A percentile compares a stretch with the other conserved stretches of the same genome.
Conservation (phyloP, 2,888 invertebrate species). For the Drosophila neonasuta region DNA sequence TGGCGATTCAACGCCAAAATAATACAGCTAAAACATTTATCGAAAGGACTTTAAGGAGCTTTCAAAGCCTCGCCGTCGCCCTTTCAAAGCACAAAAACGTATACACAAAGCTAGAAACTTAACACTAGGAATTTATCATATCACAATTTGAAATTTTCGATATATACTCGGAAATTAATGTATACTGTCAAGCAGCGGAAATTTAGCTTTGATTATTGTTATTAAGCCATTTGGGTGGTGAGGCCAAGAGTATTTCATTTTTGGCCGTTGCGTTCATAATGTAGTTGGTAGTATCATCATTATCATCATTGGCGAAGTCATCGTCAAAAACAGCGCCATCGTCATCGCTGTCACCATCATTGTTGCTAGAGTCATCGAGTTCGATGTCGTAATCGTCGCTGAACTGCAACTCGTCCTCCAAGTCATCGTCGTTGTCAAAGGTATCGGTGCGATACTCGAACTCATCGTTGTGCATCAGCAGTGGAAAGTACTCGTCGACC, state of each 20-base stretch:
- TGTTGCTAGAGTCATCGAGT: slow-evolving; percentile 50
- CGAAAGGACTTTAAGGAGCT: slow-evolving; percentile 1
- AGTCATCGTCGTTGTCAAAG: slow-evolving; percentile 78
- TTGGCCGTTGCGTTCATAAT: slow-evolving; percentile 38
- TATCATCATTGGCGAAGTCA: slow-evolving; percentile 33
- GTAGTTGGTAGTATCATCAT: slow-evolving; percentile 25
- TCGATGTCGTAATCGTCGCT: slow-evolving; percentile 74
- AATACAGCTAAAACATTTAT: slow-evolving; percentile 14
- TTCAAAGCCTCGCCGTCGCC: slow-evolving; percentile 10
- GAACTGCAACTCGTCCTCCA: slow-evolving; percentile 80
- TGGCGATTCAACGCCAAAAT: slow-evolving; percentile 12
- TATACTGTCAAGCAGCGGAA: slow-evolving; percentile 1
- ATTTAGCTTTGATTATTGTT: slow-evolving; percentile 10
- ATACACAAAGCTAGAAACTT: slow-evolving; percentile 25
- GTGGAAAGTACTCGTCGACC: slow-evolving; percentile 96
- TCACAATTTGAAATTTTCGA: slow-evolving; percentile 35
- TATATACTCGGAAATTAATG: slow-evolving; percentile 1
- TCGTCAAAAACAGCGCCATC: slow-evolving; percentile 47
- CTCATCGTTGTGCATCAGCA: slow-evolving; percentile 81
- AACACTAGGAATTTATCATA: slow-evolving; percentile 32
- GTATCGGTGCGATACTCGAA: slow-evolving; percentile 71
- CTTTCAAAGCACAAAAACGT: slow-evolving; percentile 15
- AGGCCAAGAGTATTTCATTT: slow-evolving; percentile 39
- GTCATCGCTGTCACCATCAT: slow-evolving; percentile 37
- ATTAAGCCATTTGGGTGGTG: slow-evolving; percentile 36